Percentiles rank a stretch among this genome's conserved stretches.
These are phyloP conservation scores for Oncorhynchus keta DNA, from an alignment of 2,113 vertebrate species.

Conservation along the genomic window DNA sequence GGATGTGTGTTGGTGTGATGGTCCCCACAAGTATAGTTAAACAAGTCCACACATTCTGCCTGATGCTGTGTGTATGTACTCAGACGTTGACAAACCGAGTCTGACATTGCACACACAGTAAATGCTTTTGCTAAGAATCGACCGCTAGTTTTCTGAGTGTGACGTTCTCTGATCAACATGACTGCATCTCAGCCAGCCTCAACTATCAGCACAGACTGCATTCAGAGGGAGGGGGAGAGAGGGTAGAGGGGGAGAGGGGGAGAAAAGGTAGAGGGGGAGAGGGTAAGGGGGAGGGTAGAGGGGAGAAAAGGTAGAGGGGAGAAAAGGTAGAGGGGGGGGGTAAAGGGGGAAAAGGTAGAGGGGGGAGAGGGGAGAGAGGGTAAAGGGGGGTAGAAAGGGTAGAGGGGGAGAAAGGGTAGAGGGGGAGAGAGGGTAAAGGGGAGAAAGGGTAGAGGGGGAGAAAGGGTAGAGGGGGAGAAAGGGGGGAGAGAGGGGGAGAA, in stretches of 20 bases:
- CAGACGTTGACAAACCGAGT: neutral
- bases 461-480: too few species aligned
- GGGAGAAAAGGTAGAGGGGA: too few species aligned
- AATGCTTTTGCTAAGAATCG: neutral
- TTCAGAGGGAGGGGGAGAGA: neutral
- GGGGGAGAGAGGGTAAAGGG: too few species aligned
- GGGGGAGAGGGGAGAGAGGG: too few species aligned
- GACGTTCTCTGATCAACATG: neutral
- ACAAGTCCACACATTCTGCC: neutral
- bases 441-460: too few species aligned
- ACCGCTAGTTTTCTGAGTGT: neutral
- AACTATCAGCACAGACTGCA: neutral
- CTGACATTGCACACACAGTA: neutral
- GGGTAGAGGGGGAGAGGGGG: neutral
- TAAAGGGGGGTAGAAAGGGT: too few species aligned
- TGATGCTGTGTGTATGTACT: neutral
- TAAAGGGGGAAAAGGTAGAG: too few species aligned
- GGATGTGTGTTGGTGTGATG: conserved; percentile 47
- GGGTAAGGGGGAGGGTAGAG: too few species aligned
- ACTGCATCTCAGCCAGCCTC: neutral
- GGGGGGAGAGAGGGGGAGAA: too few species aligned
- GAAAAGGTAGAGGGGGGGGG: neutral
- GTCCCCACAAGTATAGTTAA: too few species aligned
- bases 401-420: neutral
- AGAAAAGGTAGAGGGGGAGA: neutral